Base-by-base conservation (phyloP, 2,888 invertebrate genomes). In the Leptarthrus brevirostris region DNA sequence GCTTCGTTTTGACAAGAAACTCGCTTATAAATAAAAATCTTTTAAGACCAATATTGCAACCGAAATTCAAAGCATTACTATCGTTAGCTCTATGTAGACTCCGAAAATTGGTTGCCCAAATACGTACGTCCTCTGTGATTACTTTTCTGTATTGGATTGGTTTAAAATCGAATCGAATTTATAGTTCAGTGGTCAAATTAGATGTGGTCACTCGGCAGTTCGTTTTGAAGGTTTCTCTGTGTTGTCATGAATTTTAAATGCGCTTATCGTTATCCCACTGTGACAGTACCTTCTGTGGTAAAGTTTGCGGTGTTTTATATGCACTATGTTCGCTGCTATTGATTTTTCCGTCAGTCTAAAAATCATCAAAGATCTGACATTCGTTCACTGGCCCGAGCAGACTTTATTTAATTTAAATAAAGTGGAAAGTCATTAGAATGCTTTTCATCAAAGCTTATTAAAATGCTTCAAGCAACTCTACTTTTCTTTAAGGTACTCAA, bases 381-480 rank as follows among this genome's bases (percentile, higher is more conserved):
- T 30, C 6, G 30, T 4, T 8, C 30, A 20, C 16, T n/a, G 24
- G 56, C 14, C 14, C 16, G 24, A 56, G 56, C 14, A 16, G 30
- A 10, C 16, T 56, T 56, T 56, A 56, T 56, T 56, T 56, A 56
- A 56, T 56, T 56, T 56, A 56, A 14, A 56, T 30, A 30, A 30
- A 56, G 30, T 56, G 34, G 56, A 56, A n/a, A n/a, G n/a, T n/a
- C n/a, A n/a, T n/a, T n/a, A n/a, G n/a, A n/a, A n/a, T n/a, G n/a
- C n/a, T n/a, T n/a, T n/a, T n/a, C n/a, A n/a, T n/a, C n/a, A n/a
- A n/a, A n/a, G n/a, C n/a, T n/a, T n/a, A n/a, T n/a, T n/a, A n/a
- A n/a, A n/a, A n/a, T n/a, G n/a, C n/a, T n/a, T n/a, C n/a, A n/a
- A n/a, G n/a, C n/a, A n/a, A n/a, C n/a, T n/a, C n/a, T n/a, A n/a